These are phyloP conservation scores for Xyliphius kryptos DNA, from an alignment of 2,113 vertebrate species.

Conservation along the genomic window DNA sequence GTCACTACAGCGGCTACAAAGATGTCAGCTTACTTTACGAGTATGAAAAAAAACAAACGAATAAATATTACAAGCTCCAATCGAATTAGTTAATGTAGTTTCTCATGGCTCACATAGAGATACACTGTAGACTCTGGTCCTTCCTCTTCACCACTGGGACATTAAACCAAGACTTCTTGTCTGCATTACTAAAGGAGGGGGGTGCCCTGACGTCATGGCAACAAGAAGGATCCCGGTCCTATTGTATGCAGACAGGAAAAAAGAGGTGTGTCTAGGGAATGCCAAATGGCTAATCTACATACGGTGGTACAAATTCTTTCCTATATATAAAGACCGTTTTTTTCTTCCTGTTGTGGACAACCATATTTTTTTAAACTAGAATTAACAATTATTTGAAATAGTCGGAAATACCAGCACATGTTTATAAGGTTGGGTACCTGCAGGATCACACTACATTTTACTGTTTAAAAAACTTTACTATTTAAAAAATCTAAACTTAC, in stretches of 20 bases:
- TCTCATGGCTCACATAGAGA: conserved; percentile 21
- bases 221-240: conserved; percentile 59
- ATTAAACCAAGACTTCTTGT: conserved; percentile 39
- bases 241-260: conserved; percentile 55
- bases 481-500: too few relatives aligned
- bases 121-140: conserved; percentile 29
- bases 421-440: too few relatives aligned
- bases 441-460: too few relatives aligned
- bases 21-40: too few relatives aligned
- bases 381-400: too few relatives aligned
- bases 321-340: conserved; percentile 25
- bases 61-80: too few relatives aligned
- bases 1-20: conserved; percentile 6
- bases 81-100: neutral
- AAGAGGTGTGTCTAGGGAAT: conserved; percentile 47
- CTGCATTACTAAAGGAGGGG: conserved; percentile 60
- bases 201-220: conserved; percentile 62
- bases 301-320: conserved; percentile 48
- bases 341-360: too few relatives aligned
- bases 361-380: too few relatives aligned
- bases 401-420: too few relatives aligned
- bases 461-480: too few relatives aligned
- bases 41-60: too few relatives aligned
- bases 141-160: conserved; percentile 39
- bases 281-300: conserved; percentile 44